Evolutionary conservation across 2,797 vertebrate genomes (phyloP).

Genomic region (Mico argentatus): DNA sequence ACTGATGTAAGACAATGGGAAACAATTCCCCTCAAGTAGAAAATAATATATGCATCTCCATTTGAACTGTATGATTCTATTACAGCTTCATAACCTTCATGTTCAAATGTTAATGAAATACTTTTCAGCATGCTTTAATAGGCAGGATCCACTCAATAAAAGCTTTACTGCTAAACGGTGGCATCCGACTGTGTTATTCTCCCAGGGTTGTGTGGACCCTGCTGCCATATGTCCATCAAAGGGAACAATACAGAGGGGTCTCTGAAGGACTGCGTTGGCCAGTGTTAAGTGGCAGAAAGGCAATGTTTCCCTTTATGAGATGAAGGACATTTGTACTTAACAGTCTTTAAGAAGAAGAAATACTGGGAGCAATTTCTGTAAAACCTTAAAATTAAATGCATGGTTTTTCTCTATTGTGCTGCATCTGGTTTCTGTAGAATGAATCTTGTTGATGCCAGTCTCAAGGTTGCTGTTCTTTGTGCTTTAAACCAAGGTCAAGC

Average conservation of each 20-base stretch:
- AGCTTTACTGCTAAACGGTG: slow-evolving; percentile 47
- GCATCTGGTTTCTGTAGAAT: slow-evolving; percentile 87
- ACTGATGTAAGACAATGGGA: slow-evolving; percentile 58
- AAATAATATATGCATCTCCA: not conserved
- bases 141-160: slow-evolving; percentile 57
- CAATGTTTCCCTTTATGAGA: slow-evolving; percentile 55
- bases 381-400: slow-evolving; percentile 82
- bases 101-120: slow-evolving; percentile 76
- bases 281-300: slow-evolving; percentile 51
- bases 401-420: slow-evolving; percentile 83
- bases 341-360: slow-evolving; percentile 79
- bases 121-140: slow-evolving; percentile 57
- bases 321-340: slow-evolving; percentile 78
- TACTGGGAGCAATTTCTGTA: slow-evolving; percentile 68
- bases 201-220: not conserved
- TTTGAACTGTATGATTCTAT: slow-evolving; percentile 58
- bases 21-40: slow-evolving; percentile 61
- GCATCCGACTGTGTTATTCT: slow-evolving; percentile 56
- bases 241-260: slow-evolving; percentile 58
- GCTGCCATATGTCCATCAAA: slow-evolving; percentile 45
- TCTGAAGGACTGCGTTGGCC: slow-evolving; percentile 39
- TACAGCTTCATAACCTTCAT: slow-evolving; percentile 58
- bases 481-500: slow-evolving; percentile 89
- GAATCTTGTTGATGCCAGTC: slow-evolving; percentile 88
- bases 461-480: slow-evolving; percentile 88